Evolutionary conservation across 2,113 vertebrate species (phyloP), one percentile per base, ranked within the genome.

Genomic region (Alouatta palliata): DNA sequence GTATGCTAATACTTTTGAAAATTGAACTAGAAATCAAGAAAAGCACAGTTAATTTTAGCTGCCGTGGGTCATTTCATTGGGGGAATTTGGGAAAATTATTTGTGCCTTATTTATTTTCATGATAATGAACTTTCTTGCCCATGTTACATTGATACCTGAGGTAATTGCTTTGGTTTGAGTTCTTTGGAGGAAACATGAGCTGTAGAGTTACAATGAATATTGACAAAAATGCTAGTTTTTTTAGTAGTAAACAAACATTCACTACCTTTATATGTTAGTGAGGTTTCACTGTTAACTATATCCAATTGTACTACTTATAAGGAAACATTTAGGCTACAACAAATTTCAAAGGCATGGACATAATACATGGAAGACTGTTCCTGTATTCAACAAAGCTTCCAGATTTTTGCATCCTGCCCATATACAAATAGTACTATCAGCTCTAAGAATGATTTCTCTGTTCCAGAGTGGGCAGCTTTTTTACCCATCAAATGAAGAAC

Each of bases 21-120:
- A 89, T 56, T n/a, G 45, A 88, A 21, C 47, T 89, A 80, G 80
- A 90, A 90, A 95, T 82, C 25, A 92, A 92, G 37, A 90, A 71
- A 87, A 14, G 90, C 8, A 37, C 13, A 84, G 71, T 64, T 96
- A 61, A 85, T 68, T 97, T 94, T 95, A 91, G 45, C 2, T 76
- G 11, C 66, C 45, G 32, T 4, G 52, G 70, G 25, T 89, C 37
- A 85, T 61, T 91, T 95, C 47, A 90, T 56, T 84, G 45, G 61
- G 64, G 32, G 27, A 97, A 82, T 84, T 92, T 96, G 30, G 64
- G 7, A 32, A 90, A 90, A 80, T 49, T 8, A 77, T 52, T 64
- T 95, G 58, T 35, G 11, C n/a, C 30, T 94, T 87, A 54, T 80
- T 89, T 89, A 37, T 68, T 85, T 93, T 79, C 52, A 52, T 70